Base-by-base conservation (phyloP, 1,140 invertebrate genomes). In the Drosophila punjabiensis region DNA sequence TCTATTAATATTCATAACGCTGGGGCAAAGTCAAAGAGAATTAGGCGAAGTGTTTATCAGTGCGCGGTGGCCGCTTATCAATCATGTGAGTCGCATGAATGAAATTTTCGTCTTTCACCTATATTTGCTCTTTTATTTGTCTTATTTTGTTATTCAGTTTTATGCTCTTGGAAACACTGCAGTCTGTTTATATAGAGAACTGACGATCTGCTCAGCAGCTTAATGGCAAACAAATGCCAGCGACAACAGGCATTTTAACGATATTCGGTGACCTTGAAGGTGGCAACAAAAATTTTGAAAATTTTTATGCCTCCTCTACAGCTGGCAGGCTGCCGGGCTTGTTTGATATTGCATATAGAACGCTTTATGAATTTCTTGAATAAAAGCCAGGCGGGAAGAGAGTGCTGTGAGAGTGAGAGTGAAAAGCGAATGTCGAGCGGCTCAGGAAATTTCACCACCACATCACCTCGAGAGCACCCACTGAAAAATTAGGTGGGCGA, bases 201-300 rank as follows among this genome's bases (percentile, higher is more conserved):
- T 73, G 56, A 32, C 43, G 41, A 73, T 66, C 61, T 60, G 50
- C 45, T 65, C 37, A 48, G 45, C 64, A 58, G 20, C 76, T 81
- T 73, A 68, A 83, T 81, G 74, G 60, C 84, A 84, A 88, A 84
- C 84, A 75, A 83, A 88, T 71, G 68, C 73, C 66, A 55, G 63
- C 71, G 65, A 75, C 68, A 65, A 78, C 5, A 18, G 30, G 48
- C 67, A 76, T 76, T 66, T 89, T 79, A 81, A 84, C 86, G 79
- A 81, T 62, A 55, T 50, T 53, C 48, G 16, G 35, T 66, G 58
- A 89, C 85, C 85, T 89, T 88, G 75, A 79, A 79, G 66, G 75
- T 86, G 69, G 59, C 60, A 68, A 68, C 69, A 73, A 74, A 77
- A 77, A 67, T 56, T 20, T 68, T 5, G n/a, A 11, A 50, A 43